Evolutionary conservation across 2,797 vertebrate species (phyloP).

Genomic region (Xenopus petersii): DNA sequence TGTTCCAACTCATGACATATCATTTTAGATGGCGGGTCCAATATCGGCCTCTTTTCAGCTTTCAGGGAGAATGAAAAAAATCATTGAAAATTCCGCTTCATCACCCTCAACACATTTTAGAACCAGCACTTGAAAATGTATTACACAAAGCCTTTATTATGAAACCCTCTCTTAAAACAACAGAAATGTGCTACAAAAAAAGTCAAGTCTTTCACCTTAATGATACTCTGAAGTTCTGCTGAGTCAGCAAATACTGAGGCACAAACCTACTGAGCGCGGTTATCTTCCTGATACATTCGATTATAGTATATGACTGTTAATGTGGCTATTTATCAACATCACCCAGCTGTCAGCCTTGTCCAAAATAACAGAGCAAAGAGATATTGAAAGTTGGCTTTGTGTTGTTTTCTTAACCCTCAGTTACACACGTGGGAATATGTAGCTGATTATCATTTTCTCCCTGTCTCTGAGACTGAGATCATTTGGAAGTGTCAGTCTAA

Average conservation of each 20-base stretch:
- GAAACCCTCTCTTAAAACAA: conserved; percentile 31
- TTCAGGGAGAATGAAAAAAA: conserved; percentile 19
- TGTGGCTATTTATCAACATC: conserved; percentile 28
- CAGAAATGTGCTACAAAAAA: conserved; percentile 9
- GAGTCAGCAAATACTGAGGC: conserved; percentile 38
- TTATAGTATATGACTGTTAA: conserved; percentile 21
- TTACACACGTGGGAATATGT: too few species aligned
- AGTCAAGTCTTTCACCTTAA: background rate
- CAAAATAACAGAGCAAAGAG: background rate
- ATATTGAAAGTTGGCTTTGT: background rate
- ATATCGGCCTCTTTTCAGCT: conserved; percentile 7
- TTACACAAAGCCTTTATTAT: conserved; percentile 14
- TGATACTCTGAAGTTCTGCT: conserved; percentile 25
- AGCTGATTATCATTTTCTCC: background rate
- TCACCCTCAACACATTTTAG: conserved; percentile 16
- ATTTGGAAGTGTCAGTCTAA: background rate
- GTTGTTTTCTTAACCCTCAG: background rate
- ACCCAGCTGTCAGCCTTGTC: conserved; percentile 5
- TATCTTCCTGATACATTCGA: conserved; percentile 25
- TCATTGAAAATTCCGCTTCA: conserved; percentile 31
- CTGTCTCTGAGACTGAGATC: background rate
- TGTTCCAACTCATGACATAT: too few species aligned
- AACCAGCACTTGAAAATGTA: conserved; percentile 29
- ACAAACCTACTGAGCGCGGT: conserved; percentile 23
- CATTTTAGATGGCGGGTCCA: too few species aligned